Conservation (phyloP, 2,797 vertebrate species). For the Myiothlypis coronata region DNA sequence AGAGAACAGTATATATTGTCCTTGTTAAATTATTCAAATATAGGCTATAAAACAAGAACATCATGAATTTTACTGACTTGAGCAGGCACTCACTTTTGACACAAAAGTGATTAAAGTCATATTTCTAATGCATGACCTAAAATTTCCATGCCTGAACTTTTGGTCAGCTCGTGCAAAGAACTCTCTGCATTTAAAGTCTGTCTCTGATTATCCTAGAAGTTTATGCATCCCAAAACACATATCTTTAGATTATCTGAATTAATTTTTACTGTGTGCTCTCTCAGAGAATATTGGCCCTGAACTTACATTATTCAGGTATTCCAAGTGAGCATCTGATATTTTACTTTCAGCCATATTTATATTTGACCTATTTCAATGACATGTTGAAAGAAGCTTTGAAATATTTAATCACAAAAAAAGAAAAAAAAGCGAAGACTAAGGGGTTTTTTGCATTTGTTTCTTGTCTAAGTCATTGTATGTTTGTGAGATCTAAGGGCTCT, state of each 20-base stretch:
- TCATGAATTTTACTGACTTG: neutral
- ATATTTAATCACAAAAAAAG: neutral
- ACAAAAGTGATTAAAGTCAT: neutral
- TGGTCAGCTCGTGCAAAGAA: neutral
- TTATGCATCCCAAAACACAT: neutral
- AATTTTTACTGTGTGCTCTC: neutral
- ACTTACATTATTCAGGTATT: neutral
- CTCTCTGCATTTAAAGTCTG: neutral
- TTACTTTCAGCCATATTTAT: neutral
- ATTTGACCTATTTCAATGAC: neutral
- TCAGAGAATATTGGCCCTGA: neutral
- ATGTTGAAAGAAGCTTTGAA: neutral
- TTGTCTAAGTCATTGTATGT: neutral
- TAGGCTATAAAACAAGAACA: neutral
- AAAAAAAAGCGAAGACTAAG: neutral
- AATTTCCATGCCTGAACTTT: neutral
- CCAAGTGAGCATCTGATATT: neutral
- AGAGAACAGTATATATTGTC: neutral
- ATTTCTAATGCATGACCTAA: neutral
- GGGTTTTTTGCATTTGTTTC: neutral
- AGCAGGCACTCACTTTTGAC: neutral
- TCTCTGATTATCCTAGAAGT: neutral
- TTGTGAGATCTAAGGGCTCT: neutral
- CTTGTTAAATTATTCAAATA: neutral
- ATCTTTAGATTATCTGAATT: neutral